Conservation (phyloP, 1,140 invertebrate genomes). For the Pseudomyrmex sp. region DNA sequence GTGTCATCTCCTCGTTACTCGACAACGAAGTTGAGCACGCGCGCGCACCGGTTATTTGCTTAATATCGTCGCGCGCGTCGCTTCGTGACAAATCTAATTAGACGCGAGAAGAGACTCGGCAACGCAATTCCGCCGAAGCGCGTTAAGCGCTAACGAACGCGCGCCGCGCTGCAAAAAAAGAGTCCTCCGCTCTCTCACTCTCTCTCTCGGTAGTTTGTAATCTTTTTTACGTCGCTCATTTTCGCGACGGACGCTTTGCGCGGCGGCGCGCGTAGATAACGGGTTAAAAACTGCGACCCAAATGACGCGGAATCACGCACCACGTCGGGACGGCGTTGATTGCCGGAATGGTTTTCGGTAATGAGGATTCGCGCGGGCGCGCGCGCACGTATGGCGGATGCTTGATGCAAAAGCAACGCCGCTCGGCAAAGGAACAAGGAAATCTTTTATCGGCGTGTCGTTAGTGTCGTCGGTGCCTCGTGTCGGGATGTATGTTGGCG, state of each 20-base stretch:
- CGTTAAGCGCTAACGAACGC: conserved; percentile 19
- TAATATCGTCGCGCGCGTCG: conserved; percentile 41
- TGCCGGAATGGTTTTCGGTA: conserved; percentile 20
- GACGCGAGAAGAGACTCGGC: conserved; percentile 9
- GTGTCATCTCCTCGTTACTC: conserved; percentile 59
- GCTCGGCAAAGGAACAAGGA: conserved; percentile 55
- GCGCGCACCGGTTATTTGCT: conserved; percentile 34
- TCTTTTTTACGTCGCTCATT: not conserved
- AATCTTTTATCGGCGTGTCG: conserved; percentile 72
- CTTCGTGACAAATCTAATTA: conserved; percentile 58
- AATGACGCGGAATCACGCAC: conserved; percentile 34
- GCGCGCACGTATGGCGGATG: not conserved
- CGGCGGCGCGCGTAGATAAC: conserved; percentile 2
- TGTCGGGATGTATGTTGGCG: conserved; percentile 55
- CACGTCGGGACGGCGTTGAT: not conserved
- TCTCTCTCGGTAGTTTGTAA: not conserved
- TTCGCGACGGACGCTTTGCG: not conserved
- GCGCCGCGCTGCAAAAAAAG: not conserved
- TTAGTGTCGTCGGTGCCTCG: conserved; percentile 53
- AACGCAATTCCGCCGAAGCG: conserved; percentile 30
- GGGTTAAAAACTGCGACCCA: conserved; percentile 7
- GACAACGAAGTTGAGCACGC: conserved; percentile 9
- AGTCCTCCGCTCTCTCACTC: too few relatives aligned
- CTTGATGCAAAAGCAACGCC: too few relatives aligned
- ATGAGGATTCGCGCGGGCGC: conserved; percentile 8